Evolutionary conservation across 2,888 invertebrate genomes (phyloP).

Genomic region (Tryphoninae sp.): DNA sequence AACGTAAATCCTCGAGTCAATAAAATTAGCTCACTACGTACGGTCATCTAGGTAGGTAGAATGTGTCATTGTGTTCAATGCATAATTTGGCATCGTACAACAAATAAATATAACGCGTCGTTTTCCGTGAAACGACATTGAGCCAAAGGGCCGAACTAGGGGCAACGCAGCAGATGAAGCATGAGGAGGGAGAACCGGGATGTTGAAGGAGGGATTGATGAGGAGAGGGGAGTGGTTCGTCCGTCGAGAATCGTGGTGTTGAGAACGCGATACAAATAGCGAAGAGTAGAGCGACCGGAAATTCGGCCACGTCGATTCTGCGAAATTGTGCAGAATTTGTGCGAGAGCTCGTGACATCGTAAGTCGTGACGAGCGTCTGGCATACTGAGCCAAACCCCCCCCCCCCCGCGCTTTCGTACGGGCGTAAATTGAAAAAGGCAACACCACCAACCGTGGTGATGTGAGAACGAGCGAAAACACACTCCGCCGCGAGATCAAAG

Average conservation of each 20-base stretch:
- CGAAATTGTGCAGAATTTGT: conserved; percentile 32
- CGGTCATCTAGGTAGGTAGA: background rate
- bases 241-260: conserved; percentile 21
- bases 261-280: conserved; percentile 49
- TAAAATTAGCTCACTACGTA: background rate
- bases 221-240: conserved; percentile 1
- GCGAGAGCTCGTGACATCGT: conserved; percentile 18
- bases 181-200: background rate
- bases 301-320: conserved; percentile 50
- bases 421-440: background rate
- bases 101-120: conserved; percentile 25
- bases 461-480: background rate
- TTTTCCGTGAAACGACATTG: conserved; percentile 24
- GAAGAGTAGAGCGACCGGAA: conserved; percentile 36
- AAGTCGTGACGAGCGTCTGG: conserved; percentile 12
- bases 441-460: background rate
- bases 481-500: background rate
- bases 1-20: background rate
- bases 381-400: background rate
- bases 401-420: conserved; percentile 6
- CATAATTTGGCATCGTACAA: conserved; percentile 19
- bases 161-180: background rate
- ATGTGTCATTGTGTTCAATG: too few relatives aligned
- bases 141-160: background rate
- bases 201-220: background rate